Base-by-base conservation (phyloP, 2,113 vertebrate species). In the Gallinago jamesoni region DNA sequence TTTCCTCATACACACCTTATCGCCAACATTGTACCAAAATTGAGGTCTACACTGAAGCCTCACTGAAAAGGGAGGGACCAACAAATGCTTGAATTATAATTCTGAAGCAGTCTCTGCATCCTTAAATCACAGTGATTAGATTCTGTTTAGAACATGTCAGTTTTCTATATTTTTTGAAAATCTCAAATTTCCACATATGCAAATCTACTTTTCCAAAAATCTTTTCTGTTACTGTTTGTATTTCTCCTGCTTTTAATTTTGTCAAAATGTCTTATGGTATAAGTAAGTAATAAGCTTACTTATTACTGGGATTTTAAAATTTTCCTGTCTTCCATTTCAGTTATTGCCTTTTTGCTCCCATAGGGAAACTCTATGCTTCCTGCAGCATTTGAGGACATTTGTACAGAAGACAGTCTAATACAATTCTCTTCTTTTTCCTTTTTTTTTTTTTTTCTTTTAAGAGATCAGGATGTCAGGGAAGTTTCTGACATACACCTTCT, bases 341-440 rank as follows among this genome's bases (percentile, higher is more conserved):
- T n/a, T 82, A 60, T n/a, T 85, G 70, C 14, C 81, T 24, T 20
- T 94, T 82, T 78, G 6, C 41, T 84, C 45, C 81, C 35, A 62
- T 43, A 59, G 47, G 43, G 37, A 56, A 79, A 57, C 57, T 80
- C 47, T 47, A 24, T 57, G 30, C 39, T 73, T n/a, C 53, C 43
- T 67, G 30, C 45, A 76, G 62, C 35, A 35, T 60, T 35, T 82
- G 56, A 84, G 48, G 37, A 43, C 4, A 8, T 31, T 62, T 48
- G 10, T 64, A 17, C 17, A 56, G 68, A 81, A 72, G 12, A 70
- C 56, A 39, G 28, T 1, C 12, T 75, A 84, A 84, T 39, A 52
- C 0, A 1, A 16, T 69, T 67, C 2, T 64, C 7, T 19, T 27
- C 3, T 67, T 35, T 45, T 19, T 7, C 3, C 10, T 2, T 9